Percentiles rank a stretch among this genome's conserved stretches.
Conservation (phyloP, 2,797 vertebrate species). For the Hyperoplus lanceolatus region DNA sequence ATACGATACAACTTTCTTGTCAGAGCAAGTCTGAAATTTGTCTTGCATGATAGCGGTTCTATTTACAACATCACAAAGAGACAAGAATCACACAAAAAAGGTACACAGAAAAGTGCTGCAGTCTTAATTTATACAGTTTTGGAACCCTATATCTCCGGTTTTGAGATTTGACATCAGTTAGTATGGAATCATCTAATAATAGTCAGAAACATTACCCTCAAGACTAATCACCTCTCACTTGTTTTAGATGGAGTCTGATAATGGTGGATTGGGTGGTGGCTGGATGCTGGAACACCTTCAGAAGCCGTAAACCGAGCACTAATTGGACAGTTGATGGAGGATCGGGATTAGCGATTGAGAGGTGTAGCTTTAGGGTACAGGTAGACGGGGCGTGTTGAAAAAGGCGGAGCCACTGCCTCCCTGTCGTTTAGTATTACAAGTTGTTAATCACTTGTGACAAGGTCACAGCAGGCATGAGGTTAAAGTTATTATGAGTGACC, state of each 20-base stretch:
- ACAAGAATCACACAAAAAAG: no score
- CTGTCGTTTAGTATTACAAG: conserved; percentile 23
- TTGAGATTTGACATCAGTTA: conserved; percentile 22
- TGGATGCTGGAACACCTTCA: conserved; percentile 14
- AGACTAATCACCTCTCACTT: conserved; percentile 35
- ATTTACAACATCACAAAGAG: no score
- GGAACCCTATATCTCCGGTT: neutral
- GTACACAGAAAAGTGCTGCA: no score
- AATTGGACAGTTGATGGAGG: conserved; percentile 30
- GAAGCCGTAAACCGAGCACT: conserved; percentile 10
- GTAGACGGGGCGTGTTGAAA: neutral
- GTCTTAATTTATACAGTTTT: no score
- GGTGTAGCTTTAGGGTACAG: neutral
- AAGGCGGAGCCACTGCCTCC: neutral
- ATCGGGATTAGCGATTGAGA: conserved; percentile 31
- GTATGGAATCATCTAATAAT: conserved; percentile 35
- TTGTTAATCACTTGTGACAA: neutral
- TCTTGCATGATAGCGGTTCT: no score
- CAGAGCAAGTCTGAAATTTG: no score
- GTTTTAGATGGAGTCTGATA: conserved; percentile 26
- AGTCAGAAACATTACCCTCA: conserved; percentile 30
- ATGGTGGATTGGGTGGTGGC: neutral
- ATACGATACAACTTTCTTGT: neutral
- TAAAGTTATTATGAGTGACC: neutral
- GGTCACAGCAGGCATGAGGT: neutral